Base-by-base conservation (phyloP, 2,888 invertebrate genomes). In the Drosophila aldrichi region DNA sequence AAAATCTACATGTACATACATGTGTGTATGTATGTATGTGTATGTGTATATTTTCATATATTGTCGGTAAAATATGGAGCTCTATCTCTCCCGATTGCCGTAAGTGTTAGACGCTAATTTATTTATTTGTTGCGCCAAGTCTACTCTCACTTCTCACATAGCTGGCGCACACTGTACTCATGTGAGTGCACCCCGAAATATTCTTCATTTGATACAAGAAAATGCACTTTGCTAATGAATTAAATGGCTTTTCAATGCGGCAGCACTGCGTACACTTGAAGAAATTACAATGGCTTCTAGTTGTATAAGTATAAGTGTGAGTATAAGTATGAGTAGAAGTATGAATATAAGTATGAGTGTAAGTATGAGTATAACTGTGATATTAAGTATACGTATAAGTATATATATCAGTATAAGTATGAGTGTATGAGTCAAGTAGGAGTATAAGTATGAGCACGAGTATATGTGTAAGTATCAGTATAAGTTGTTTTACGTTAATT, bases 211-310 rank as follows among this genome's bases (percentile, higher is more conserved):
- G 40, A 49, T 64, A 82, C 82, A 88, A 80, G 84, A 83, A 86
- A 86, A 66, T 87, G 86, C 86, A 86, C 89, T 86, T 87, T 82
- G 54, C 86, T 86, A 86, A 86, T 86, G 86, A 86, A 86, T 83
- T 79, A 70, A 84, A 82, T 87, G 69, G 70, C 61, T 81, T 77
- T 81, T 34, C 74, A 70, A 59, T 64, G 69, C 60, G 57, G 25
- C 46, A 48, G 56, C 40, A 16, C 14, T 8, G 46, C 22, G 34
- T 74, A 66, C 77, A 77, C 77, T 70, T 1, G 0, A 12, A 38
- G 29, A 72, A 77, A 54, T 14, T 2, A 9, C 7, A 10, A 7
- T 32, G 8, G 48, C 29, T 38, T n/a, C 0, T 4, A 16, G 14
- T 20, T n/a, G 16, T 22, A 48, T 29, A 12, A 49, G 12, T 49